Conservation (phyloP, 2,888 invertebrate species). For the Drosophila helvetica region DNA sequence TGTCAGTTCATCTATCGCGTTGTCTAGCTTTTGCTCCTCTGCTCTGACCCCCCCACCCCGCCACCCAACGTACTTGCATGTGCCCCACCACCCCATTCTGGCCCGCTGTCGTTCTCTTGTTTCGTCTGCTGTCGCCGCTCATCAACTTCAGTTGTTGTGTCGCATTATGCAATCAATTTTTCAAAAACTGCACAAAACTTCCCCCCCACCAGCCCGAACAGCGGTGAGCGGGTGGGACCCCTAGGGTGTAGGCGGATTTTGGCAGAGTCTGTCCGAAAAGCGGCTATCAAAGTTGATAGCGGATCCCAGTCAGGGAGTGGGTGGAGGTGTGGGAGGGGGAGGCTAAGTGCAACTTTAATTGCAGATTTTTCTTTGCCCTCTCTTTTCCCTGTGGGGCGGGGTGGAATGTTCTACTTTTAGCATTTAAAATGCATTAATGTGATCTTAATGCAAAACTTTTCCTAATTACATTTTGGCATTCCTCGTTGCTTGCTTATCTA, state of each 20-base stretch:
- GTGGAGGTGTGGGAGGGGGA: background rate
- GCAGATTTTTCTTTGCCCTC: conserved; percentile 16
- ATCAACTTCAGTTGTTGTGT: conserved; percentile 58
- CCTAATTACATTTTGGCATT: conserved; percentile 55
- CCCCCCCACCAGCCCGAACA: conserved; percentile 17
- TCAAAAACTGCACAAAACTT: conserved; percentile 48
- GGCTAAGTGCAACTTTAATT: conserved; percentile 50
- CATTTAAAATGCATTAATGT: conserved; percentile 22
- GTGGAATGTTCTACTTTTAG: background rate
- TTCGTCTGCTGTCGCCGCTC: conserved; percentile 44
- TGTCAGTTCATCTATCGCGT: conserved; percentile 31
- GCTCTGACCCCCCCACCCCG: conserved; percentile 2
- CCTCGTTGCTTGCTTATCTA: conserved; percentile 29
- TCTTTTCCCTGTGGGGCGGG: background rate
- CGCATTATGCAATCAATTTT: conserved; percentile 72
- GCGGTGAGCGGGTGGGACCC: background rate
- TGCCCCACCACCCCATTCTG: background rate
- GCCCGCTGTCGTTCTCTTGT: conserved; percentile 3
- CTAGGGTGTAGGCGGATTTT: background rate
- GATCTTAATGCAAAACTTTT: conserved; percentile 38
- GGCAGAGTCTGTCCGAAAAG: conserved; percentile 1
- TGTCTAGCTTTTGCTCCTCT: conserved; percentile 11
- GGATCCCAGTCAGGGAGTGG: conserved; percentile 5
- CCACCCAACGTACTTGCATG: background rate
- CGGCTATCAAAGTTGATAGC: conserved; percentile 36